Evolutionary conservation across 30 jellyfish, hydroid and myxozoan species (phyloP).

Genomic region (Aurelia sp.): DNA sequence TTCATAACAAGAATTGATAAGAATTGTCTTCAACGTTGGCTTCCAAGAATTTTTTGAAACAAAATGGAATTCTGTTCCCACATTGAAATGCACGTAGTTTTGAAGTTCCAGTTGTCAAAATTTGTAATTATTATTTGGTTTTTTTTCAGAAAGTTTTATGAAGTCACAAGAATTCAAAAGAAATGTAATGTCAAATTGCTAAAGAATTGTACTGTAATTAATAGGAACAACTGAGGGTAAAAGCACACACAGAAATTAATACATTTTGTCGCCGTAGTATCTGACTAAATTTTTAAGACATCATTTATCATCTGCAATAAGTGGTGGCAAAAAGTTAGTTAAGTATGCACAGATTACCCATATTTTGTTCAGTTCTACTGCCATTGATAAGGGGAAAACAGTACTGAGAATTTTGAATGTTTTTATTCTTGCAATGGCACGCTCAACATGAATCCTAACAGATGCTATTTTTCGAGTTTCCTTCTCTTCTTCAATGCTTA

Average conservation of each 20-base stretch:
- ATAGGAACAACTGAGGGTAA: too few species aligned
- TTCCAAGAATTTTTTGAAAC: background rate
- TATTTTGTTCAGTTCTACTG: constrained; percentile 29
- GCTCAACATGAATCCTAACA: constrained; percentile 54
- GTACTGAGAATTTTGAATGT: constrained; percentile 14
- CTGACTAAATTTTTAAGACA: background rate
- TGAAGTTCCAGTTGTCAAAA: too few species aligned
- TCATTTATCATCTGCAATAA: background rate
- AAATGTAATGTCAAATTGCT: too few species aligned
- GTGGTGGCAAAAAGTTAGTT: background rate
- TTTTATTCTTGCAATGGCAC: constrained; percentile 47
- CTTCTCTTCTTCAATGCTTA: constrained; percentile 6
- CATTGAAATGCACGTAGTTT: too few species aligned
- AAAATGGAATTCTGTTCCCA: too few species aligned
- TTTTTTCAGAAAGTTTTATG: too few species aligned
- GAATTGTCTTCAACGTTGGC: background rate
- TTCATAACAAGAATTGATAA: background rate
- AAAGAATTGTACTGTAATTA: too few species aligned
- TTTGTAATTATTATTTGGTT: too few species aligned
- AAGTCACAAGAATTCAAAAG: too few species aligned
- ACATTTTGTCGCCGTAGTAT: too few species aligned
- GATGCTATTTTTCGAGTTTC: constrained; percentile 59
- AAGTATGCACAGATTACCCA: constrained; percentile 20
- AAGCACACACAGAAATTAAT: too few species aligned
- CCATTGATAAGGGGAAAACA: constrained; percentile 18